Evolutionary conservation across 1,140 invertebrate genomes (phyloP).

Genomic region (Listronotus bonariensis): DNA sequence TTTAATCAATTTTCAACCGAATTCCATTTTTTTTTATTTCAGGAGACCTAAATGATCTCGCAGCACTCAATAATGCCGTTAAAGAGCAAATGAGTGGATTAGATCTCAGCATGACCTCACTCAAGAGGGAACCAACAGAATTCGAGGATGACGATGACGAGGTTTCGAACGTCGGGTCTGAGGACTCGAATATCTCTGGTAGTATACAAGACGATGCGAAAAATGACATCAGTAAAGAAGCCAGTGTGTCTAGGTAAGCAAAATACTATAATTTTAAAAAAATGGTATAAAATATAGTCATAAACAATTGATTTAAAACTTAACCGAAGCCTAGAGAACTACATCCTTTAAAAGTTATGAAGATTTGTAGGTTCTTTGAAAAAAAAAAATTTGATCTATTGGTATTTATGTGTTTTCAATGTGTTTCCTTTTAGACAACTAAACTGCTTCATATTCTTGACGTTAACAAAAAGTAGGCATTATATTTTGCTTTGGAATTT

Average conservation of each 20-base stretch:
- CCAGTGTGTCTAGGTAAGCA: slow-evolving; percentile 39
- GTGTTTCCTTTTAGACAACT: too few species aligned
- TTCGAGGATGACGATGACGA: slow-evolving; percentile 75
- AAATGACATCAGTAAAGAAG: slow-evolving; percentile 63
- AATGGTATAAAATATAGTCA: too few species aligned
- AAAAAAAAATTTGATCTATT: too few species aligned
- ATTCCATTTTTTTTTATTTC: not conserved
- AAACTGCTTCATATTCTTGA: too few species aligned
- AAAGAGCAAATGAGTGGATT: slow-evolving; percentile 79
- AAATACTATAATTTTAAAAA: not conserved
- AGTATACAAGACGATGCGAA: slow-evolving; percentile 56
- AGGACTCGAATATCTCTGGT: slow-evolving; percentile 67
- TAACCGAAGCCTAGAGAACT: too few species aligned
- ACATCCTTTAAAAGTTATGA: too few species aligned
- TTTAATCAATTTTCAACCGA: too few species aligned
- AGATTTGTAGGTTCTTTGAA: too few species aligned
- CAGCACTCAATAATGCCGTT: slow-evolving; percentile 63
- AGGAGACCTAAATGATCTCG: slow-evolving; percentile 55
- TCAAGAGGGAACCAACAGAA: slow-evolving; percentile 76
- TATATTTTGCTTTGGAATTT: too few species aligned
- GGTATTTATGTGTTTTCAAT: too few species aligned
- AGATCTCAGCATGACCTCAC: slow-evolving; percentile 77
- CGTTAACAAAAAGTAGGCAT: too few species aligned
- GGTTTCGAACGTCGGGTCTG: slow-evolving; percentile 77
- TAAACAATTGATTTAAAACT: too few species aligned